A percentile compares a stretch with the other conserved stretches of the same genome.
phyloP scores from a whole-genome alignment of 2,888 invertebrate genomes.

The Caenorhabditis panamensis region DNA sequence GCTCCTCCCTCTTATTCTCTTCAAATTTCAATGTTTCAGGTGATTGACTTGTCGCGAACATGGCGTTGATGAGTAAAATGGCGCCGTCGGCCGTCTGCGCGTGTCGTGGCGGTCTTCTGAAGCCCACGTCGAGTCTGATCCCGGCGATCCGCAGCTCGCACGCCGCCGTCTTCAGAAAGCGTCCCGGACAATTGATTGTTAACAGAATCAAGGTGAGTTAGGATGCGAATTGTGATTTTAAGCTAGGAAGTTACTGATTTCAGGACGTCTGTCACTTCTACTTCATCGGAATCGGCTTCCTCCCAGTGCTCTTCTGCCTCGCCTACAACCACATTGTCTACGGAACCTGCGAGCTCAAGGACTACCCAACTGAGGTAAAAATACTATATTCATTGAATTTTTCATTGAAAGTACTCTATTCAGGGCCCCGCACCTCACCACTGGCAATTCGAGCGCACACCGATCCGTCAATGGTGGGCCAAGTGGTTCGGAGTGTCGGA shows the following conservation, averaged over 20 bases:
- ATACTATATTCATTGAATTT: background rate
- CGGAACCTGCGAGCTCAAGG: slow-evolving; percentile 75
- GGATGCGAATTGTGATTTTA: background rate
- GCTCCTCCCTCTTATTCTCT: background rate
- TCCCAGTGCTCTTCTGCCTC: slow-evolving; percentile 71
- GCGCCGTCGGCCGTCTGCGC: slow-evolving; percentile 56
- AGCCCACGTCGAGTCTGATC: slow-evolving; percentile 50
- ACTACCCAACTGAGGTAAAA: slow-evolving; percentile 74
- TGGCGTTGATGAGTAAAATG: slow-evolving; percentile 70
- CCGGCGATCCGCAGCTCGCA: slow-evolving; percentile 72
- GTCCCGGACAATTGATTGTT: slow-evolving; percentile 77
- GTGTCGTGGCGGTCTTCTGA: slow-evolving; percentile 47
- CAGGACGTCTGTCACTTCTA: slow-evolving; percentile 78
- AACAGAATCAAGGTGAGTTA: slow-evolving; percentile 75
- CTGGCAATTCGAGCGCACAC: slow-evolving; percentile 80
- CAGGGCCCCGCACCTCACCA: slow-evolving; percentile 76
- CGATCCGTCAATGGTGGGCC: slow-evolving; percentile 76
- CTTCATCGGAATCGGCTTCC: slow-evolving; percentile 76
- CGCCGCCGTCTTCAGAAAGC: slow-evolving; percentile 76
- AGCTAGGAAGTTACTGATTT: slow-evolving; percentile 14
- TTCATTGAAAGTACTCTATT: background rate
- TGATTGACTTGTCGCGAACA: slow-evolving; percentile 45
- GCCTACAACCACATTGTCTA: slow-evolving; percentile 74
- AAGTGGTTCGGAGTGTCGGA: slow-evolving; percentile 74
- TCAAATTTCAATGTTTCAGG: slow-evolving; percentile 17